Conservation (phyloP, 2,797 vertebrate species). For the Hypotaenidia philippensis region DNA sequence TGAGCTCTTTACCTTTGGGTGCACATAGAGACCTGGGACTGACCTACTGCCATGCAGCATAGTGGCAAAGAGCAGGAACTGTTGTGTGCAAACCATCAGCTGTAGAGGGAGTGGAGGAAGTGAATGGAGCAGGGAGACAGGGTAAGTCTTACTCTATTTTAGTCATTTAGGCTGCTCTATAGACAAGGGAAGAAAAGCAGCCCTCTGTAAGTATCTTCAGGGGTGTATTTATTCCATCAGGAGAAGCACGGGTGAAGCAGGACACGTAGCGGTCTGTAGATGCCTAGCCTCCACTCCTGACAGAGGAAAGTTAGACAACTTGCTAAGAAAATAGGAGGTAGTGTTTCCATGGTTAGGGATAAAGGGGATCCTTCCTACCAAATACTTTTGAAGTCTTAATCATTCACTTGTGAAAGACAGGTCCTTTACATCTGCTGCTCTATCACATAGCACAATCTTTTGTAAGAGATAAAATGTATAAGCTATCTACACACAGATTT, state of each 20-base stretch:
- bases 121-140: background rate
- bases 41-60: background rate
- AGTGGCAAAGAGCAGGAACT: background rate
- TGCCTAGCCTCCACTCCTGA: background rate
- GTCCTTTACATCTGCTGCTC: background rate
- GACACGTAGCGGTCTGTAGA: background rate
- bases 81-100: rapidly evolving
- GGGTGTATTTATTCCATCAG: background rate
- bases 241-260: background rate
- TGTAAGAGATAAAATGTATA: background rate
- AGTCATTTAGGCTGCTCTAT: background rate
- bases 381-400: background rate
- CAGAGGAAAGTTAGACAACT: background rate
- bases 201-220: background rate
- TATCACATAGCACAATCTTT: background rate
- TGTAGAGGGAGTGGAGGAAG: background rate
- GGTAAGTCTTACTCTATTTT: background rate
- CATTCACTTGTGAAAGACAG: background rate
- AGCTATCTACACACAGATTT: background rate
- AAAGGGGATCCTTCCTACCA: background rate
- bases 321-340: background rate
- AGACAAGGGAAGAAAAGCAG: background rate
- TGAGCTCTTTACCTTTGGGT: background rate
- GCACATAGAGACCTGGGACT: background rate
- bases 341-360: background rate